Evolutionary conservation across 2,113 vertebrate genomes (phyloP).

Genomic region (Piprites chloris): DNA sequence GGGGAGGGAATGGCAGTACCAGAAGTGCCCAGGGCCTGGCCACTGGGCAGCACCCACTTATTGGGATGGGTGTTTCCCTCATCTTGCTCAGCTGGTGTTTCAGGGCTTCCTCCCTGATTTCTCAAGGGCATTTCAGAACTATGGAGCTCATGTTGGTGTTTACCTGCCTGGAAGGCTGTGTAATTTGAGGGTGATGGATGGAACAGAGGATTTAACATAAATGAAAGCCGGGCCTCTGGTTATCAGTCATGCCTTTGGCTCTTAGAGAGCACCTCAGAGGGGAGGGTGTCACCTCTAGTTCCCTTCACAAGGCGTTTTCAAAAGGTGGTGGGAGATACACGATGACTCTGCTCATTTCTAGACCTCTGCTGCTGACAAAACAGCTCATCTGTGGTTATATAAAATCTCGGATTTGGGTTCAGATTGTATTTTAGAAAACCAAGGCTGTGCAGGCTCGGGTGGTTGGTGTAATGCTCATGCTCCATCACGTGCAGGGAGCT

Average conservation of each 20-base stretch:
- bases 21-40: background rate
- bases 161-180: background rate
- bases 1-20: too few species aligned
- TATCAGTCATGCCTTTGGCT: background rate
- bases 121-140: fast-evolving
- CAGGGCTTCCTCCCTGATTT: background rate
- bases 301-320: background rate
- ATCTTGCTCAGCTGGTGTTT: background rate
- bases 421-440: background rate
- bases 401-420: background rate
- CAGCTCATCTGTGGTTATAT: background rate
- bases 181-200: background rate
- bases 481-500: background rate
- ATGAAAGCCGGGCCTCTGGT: fast-evolving
- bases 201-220: background rate
- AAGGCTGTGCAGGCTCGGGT: background rate
- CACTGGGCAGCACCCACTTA: background rate
- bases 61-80: background rate
- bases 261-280: background rate
- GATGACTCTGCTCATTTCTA: background rate
- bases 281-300: fast-evolving
- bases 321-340: too few species aligned
- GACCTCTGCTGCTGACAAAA: background rate
- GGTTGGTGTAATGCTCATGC: background rate
- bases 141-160: fast-evolving